phyloP scores from a whole-genome alignment of 23 tunicate genomes.

The Phallusia fumigata region DNA sequence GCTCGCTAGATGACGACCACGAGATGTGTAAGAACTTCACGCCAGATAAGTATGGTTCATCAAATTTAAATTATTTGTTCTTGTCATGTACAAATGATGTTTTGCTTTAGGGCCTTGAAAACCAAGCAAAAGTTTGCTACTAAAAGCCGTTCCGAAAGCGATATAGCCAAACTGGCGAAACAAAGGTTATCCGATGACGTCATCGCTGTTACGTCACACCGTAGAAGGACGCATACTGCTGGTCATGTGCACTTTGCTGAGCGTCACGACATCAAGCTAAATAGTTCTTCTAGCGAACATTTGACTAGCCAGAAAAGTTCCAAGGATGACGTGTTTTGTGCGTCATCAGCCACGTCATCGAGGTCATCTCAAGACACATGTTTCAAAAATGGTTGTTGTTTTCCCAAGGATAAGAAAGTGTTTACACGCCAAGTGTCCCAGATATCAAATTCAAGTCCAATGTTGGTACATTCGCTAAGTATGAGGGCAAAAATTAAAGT shows the following conservation, averaged over 20 bases:
- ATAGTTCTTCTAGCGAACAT: no score
- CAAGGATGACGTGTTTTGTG: slow-evolving; percentile 9
- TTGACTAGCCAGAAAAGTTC: not conserved
- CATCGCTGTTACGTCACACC: not conserved
- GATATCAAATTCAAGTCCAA: slow-evolving; percentile 10
- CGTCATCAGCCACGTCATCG: not conserved
- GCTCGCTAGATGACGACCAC: not conserved
- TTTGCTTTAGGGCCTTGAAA: no score
- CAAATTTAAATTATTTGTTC: no score
- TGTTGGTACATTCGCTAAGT: slow-evolving; percentile 38
- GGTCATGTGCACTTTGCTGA: slow-evolving; percentile 22
- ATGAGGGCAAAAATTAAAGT: slow-evolving; percentile 48
- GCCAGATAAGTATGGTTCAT: no score
- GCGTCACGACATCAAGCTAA: not conserved
- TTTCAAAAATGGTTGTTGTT: slow-evolving; percentile 4
- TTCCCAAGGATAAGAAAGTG: not conserved
- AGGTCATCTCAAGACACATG: not conserved
- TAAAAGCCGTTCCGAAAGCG: slow-evolving; percentile 1
- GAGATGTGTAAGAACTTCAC: not conserved
- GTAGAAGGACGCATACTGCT: slow-evolving; percentile 15
- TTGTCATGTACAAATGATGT: no score
- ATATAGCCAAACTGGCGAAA: slow-evolving; percentile 8
- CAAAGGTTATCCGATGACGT: not conserved
- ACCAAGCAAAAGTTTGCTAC: no score
- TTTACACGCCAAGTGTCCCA: not conserved